Percentiles rank a stretch among this genome's conserved stretches.
Evolutionary conservation across 2,113 vertebrate genomes (phyloP).

Genomic region (Brachyistius frenatus): DNA sequence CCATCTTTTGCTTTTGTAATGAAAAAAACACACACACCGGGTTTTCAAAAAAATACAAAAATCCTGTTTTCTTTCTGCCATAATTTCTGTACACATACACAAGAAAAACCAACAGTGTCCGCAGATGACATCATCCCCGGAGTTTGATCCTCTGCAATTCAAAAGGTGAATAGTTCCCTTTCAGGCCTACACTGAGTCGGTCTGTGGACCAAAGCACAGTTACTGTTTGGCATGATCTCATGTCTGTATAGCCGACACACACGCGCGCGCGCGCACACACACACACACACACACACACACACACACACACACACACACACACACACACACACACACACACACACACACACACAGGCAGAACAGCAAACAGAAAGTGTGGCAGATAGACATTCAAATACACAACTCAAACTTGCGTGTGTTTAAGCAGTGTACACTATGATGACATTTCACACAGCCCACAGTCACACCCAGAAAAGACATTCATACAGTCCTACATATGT

Average conservation of each 20-base stretch:
- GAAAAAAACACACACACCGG: neutral
- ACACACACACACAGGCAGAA: neutral
- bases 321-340: constrained; percentile 1
- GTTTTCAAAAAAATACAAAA: neutral
- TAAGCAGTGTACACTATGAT: neutral
- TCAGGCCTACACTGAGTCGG: constrained; percentile 43
- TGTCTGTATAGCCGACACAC: constrained; percentile 48
- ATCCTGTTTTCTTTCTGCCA: too few relatives aligned
- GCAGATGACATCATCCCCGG: constrained; percentile 42
- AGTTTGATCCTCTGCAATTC: constrained; percentile 34
- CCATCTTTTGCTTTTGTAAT: neutral
- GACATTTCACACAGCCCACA: constrained; percentile 20
- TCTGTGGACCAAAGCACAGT: constrained; percentile 47
- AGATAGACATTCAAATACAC: constrained; percentile 5
- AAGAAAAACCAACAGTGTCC: constrained; percentile 27
- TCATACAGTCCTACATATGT: too few relatives aligned
- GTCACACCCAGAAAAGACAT: constrained; percentile 28
- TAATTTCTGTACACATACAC: neutral
- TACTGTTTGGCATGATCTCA: constrained; percentile 63
- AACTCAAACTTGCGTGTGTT: neutral
- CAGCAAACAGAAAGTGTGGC: constrained; percentile 25
- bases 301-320: neutral
- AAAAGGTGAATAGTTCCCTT: constrained; percentile 61
- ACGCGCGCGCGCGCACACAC: neutral
- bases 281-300: neutral